Conservation (phyloP, 2,888 invertebrate species). For the Hyposoter didymator region DNA sequence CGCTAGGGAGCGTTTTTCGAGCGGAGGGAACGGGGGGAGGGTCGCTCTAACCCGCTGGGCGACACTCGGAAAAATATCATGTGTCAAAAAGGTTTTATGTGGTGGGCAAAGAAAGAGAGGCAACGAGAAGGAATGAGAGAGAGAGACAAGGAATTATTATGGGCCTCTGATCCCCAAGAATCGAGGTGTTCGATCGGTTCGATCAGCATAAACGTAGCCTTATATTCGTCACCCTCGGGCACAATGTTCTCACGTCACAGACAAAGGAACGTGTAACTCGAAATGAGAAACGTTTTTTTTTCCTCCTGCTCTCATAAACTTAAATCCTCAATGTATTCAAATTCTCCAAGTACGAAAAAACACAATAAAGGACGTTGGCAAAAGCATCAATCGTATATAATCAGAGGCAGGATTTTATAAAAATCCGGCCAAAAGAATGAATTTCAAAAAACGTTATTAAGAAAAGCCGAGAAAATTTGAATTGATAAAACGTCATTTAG, state of each 20-base stretch:
- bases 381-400: not conserved
- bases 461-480: not conserved
- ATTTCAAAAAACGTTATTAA: no score
- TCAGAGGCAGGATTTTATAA: not conserved
- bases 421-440: not conserved
- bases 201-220: constrained; percentile 71
- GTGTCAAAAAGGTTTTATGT: constrained; percentile 69
- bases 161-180: constrained; percentile 51
- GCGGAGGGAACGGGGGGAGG: constrained; percentile 32
- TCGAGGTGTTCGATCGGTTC: constrained; percentile 75
- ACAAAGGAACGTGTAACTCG: constrained; percentile 74
- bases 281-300: constrained; percentile 73
- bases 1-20: constrained; percentile 61
- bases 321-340: constrained; percentile 23
- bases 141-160: constrained; percentile 25
- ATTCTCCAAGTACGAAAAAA: constrained; percentile 9
- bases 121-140: not conserved
- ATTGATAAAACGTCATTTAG: not conserved
- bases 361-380: not conserved
- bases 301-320: constrained; percentile 3
- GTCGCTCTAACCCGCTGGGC: constrained; percentile 55
- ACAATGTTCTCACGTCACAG: constrained; percentile 81
- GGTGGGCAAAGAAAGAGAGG: constrained; percentile 23
- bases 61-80: constrained; percentile 70
- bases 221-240: constrained; percentile 70